Evolutionary conservation across 2,797 vertebrate species (phyloP).

Genomic region (Hypotaenidia philippensis): DNA sequence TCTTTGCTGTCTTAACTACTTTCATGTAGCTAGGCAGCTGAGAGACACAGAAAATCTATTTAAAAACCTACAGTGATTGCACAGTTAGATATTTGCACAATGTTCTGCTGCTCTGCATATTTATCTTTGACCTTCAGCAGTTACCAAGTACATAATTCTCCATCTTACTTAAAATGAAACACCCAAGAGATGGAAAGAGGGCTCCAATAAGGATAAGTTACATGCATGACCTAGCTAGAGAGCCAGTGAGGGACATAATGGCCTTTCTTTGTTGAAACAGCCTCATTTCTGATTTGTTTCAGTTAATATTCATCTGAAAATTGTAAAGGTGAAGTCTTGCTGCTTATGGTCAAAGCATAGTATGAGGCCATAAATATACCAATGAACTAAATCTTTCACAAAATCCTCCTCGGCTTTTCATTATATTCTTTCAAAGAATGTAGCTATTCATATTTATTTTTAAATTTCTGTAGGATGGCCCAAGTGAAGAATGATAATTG

Average conservation of each 20-base stretch:
- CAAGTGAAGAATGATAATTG: neutral
- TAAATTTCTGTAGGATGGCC: neutral
- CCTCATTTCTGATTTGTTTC: slow-evolving; percentile 15
- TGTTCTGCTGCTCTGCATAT: slow-evolving; percentile 26
- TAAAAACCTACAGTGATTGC: neutral
- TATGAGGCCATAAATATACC: neutral
- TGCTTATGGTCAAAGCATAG: neutral
- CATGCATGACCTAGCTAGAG: neutral
- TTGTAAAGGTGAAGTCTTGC: neutral
- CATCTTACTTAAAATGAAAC: slow-evolving; percentile 29
- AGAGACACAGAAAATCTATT: slow-evolving; percentile 22
- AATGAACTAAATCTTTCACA: neutral
- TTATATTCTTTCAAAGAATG: neutral
- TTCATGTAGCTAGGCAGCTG: slow-evolving; percentile 7
- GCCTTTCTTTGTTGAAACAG: neutral
- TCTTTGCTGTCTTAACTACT: slow-evolving; percentile 18
- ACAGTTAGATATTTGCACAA: slow-evolving; percentile 38
- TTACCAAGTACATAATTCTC: neutral
- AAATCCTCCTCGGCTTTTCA: neutral
- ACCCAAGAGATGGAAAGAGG: neutral
- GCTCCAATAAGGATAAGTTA: neutral
- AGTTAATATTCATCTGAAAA: neutral
- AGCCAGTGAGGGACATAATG: neutral
- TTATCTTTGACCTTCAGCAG: neutral
- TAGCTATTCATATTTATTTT: neutral